phyloP scores from a whole-genome alignment of 1,140 invertebrate genomes.

The Zeugodacus cucurbitae region DNA sequence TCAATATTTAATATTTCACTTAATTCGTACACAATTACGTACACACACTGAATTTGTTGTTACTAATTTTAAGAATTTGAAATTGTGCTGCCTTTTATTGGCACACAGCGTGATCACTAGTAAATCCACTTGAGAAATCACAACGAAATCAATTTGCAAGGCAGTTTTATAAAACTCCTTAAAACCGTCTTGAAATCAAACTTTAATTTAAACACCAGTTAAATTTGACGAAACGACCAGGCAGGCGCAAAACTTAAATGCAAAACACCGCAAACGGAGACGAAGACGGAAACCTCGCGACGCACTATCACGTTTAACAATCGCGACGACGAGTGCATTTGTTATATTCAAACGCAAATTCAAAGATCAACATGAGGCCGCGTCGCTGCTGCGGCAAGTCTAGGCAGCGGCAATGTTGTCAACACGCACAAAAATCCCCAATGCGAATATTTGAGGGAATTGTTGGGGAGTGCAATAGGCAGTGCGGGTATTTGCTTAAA shows the following conservation, averaged over 20 bases:
- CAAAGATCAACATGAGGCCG: conserved; percentile 29
- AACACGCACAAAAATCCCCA: not conserved
- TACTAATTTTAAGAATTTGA: not conserved
- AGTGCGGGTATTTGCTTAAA: too few relatives aligned
- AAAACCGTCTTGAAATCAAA: not conserved
- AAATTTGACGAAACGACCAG: not conserved
- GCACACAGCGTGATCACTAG: not conserved
- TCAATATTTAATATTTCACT: not conserved
- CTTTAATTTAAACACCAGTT: not conserved
- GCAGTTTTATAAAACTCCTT: not conserved
- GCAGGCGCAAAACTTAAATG: conserved; percentile 24
- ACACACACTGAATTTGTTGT: not conserved
- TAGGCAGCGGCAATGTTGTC: conserved; percentile 12
- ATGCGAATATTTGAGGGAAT: not conserved
- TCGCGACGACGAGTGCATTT: conserved; percentile 35
- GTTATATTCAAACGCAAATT: conserved; percentile 37
- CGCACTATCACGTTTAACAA: conserved; percentile 36
- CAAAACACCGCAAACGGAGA: conserved; percentile 38
- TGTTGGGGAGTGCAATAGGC: not conserved
- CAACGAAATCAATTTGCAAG: not conserved
- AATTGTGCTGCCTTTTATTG: not conserved
- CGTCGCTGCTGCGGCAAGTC: not conserved
- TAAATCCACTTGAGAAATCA: not conserved
- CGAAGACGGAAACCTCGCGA: conserved; percentile 13
- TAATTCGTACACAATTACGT: not conserved